These are phyloP conservation scores for Ectemnius cavifrons DNA, from an alignment of 2,888 invertebrate species.

Conservation along the genomic window DNA sequence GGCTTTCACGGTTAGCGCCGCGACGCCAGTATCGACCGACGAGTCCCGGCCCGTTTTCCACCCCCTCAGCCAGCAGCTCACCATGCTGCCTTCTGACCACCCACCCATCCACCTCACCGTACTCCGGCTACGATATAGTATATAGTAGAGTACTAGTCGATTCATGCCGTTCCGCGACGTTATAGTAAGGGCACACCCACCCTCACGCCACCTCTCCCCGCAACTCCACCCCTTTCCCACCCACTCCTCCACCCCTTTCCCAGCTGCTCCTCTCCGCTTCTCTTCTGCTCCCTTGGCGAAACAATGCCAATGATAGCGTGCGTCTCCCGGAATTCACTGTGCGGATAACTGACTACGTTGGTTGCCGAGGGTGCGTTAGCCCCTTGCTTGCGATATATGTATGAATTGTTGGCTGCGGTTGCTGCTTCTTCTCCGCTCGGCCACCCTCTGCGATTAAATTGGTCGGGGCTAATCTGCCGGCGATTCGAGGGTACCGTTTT, in stretches of 20 bases:
- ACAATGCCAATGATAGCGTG: conserved; percentile 1
- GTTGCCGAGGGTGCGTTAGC: not conserved
- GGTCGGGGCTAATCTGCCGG: not conserved
- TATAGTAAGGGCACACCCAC: conserved; percentile 42
- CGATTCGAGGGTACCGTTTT: not conserved
- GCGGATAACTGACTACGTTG: not conserved
- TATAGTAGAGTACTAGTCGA: conserved; percentile 60
- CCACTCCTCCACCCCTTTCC: not conserved
- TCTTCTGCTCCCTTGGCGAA: not conserved
- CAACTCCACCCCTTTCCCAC: not conserved
- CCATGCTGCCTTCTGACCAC: conserved; percentile 25
- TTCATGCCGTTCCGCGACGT: conserved; percentile 58
- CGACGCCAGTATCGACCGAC: conserved; percentile 68
- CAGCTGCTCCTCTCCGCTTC: not conserved
- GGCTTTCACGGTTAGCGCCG: conserved; percentile 64
- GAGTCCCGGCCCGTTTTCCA: conserved; percentile 37
- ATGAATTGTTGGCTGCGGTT: not conserved
- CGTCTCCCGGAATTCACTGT: not conserved
- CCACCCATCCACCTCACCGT: conserved; percentile 39
- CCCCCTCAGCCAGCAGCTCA: conserved; percentile 23
- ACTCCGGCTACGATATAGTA: conserved; percentile 40
- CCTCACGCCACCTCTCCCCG: not conserved
- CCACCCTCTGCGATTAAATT: not conserved
- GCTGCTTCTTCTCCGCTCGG: not conserved
- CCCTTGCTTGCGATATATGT: too few relatives aligned